Percentiles rank a stretch among this genome's conserved stretches.
phyloP scores from a whole-genome alignment of 2,888 invertebrate species.

The Quadroppia sp. region DNA sequence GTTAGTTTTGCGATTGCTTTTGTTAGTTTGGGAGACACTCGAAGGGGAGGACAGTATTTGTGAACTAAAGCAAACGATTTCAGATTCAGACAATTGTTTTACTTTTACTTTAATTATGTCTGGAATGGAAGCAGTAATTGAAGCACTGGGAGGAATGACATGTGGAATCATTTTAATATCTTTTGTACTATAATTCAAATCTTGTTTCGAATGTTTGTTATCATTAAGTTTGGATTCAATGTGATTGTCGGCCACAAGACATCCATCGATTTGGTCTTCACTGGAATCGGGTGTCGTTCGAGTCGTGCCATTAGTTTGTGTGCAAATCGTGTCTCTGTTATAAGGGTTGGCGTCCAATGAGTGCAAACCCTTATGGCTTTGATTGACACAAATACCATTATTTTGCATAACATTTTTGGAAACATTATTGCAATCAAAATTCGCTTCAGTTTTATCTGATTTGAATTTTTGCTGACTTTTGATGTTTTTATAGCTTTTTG shows the following conservation, averaged over 20 bases:
- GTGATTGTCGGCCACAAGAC: too few relatives aligned
- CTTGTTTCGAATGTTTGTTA: neutral
- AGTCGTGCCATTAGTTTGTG: neutral
- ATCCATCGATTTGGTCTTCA: too few relatives aligned
- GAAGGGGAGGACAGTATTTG: constrained; percentile 10
- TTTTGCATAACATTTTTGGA: constrained; percentile 9
- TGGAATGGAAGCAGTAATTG: neutral
- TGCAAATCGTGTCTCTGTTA: neutral
- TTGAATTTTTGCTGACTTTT: neutral
- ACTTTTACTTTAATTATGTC: constrained; percentile 29
- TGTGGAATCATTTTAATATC: too few relatives aligned
- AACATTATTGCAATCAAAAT: neutral
- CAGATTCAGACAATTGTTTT: constrained; percentile 21
- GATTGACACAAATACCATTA: constrained; percentile 4
- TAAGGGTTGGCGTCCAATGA: neutral
- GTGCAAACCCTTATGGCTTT: neutral
- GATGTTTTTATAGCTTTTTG: constrained; percentile 17
- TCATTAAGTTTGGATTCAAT: neutral
- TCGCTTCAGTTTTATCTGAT: constrained; percentile 21
- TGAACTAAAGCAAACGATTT: constrained; percentile 6
- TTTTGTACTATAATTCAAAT: neutral
- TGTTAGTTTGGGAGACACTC: neutral
- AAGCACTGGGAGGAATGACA: neutral
- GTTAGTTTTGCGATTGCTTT: neutral
- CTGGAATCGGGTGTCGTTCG: too few relatives aligned